Conservation (phyloP, 1,140 invertebrate genomes). For the Sesamia nonagrioides region DNA sequence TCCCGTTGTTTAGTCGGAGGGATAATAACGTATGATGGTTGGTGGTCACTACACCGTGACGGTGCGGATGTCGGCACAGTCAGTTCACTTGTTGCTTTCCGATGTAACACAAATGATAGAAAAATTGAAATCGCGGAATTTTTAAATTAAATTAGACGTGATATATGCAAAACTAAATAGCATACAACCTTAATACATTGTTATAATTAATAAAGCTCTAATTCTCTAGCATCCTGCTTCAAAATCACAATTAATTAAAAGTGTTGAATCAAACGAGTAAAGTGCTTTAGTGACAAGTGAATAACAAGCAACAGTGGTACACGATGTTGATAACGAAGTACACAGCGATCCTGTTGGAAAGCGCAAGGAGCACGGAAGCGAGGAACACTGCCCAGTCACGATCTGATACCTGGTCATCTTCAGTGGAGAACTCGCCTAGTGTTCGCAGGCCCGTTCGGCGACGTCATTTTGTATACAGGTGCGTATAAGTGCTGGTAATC, state of each 20-base stretch:
- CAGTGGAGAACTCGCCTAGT: slow-evolving; percentile 67
- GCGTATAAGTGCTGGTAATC: slow-evolving; percentile 22
- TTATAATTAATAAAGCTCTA: not conserved
- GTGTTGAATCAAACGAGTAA: slow-evolving; percentile 27
- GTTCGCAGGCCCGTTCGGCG: slow-evolving; percentile 66
- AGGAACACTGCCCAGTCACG: slow-evolving; percentile 68
- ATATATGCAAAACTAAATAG: not conserved
- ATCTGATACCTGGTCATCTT: slow-evolving; percentile 69
- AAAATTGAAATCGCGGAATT: slow-evolving; percentile 34
- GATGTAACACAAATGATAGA: slow-evolving; percentile 44
- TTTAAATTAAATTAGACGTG: not conserved
- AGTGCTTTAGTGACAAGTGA: slow-evolving; percentile 55
- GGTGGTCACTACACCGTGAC: slow-evolving; percentile 74
- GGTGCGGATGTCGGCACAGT: slow-evolving; percentile 56
- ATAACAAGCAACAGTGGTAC: slow-evolving; percentile 48
- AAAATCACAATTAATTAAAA: not conserved
- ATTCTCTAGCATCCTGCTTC: not conserved
- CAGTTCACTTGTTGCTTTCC: slow-evolving; percentile 60
- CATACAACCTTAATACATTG: not conserved
- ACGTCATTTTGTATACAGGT: slow-evolving; percentile 76
- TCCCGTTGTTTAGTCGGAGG: slow-evolving; percentile 74
- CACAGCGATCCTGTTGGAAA: slow-evolving; percentile 84
- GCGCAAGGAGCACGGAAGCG: slow-evolving; percentile 78
- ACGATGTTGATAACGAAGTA: slow-evolving; percentile 86
- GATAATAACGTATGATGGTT: slow-evolving; percentile 69